These are phyloP conservation scores for Luffia ferchaultella DNA, from an alignment of 2,888 invertebrate species.

Conservation along the genomic window DNA sequence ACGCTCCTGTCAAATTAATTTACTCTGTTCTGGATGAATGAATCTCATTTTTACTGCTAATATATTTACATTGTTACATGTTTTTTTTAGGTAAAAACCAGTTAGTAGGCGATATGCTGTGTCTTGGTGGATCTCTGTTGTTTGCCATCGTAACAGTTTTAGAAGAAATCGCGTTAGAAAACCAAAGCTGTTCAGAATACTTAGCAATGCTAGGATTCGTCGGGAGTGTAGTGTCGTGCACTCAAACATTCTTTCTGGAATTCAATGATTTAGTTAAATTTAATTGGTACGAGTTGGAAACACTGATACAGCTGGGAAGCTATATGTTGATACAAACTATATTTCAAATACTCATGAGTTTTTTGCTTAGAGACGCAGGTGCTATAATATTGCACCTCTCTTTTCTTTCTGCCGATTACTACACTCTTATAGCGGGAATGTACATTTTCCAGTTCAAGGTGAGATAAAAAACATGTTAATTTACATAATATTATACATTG, in stretches of 20 bases:
- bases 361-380: constrained; percentile 78
- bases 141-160: constrained; percentile 83
- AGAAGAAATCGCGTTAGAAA: constrained; percentile 84
- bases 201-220: constrained; percentile 83
- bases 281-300: constrained; percentile 74
- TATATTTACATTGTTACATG: no score
- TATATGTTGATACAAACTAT: constrained; percentile 78
- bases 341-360: constrained; percentile 79
- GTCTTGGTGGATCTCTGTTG: constrained; percentile 78
- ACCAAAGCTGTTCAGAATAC: constrained; percentile 79
- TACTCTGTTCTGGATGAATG: no score
- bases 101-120: constrained; percentile 83
- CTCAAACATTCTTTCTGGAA: constrained; percentile 82
- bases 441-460: constrained; percentile 84
- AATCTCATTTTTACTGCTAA: no score
- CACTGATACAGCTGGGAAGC: constrained; percentile 63
- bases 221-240: constrained; percentile 78
- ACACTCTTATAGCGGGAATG: constrained; percentile 82
- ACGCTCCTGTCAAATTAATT: no score
- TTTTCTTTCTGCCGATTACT: constrained; percentile 84
- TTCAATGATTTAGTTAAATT: constrained; percentile 72
- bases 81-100: constrained; percentile 73
- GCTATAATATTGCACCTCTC: constrained; percentile 86
- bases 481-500: no score
- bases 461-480: no score